phyloP scores from a whole-genome alignment of 1,140 invertebrate species.

The Palaemon carinicauda region DNA sequence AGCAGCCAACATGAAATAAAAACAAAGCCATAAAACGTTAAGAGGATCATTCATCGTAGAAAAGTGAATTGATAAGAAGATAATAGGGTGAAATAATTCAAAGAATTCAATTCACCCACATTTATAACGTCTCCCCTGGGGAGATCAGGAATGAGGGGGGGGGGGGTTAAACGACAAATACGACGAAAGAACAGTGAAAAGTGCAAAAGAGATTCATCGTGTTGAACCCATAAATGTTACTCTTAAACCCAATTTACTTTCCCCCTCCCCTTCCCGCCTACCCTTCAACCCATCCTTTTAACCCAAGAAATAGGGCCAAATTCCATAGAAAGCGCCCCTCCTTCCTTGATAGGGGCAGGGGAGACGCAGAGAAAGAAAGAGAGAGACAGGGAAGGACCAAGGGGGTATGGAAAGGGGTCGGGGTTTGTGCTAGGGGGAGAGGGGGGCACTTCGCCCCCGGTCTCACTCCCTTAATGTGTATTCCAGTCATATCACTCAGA shows the following conservation, averaged over 20 bases:
- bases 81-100: too few relatives aligned
- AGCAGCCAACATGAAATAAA: too few relatives aligned
- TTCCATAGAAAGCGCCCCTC: slow-evolving; percentile 24
- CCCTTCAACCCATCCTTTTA: background rate
- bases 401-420: too few relatives aligned
- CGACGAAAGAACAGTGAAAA: background rate
- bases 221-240: slow-evolving; percentile 5
- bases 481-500: slow-evolving; percentile 35
- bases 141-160: too few relatives aligned
- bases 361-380: background rate
- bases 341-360: too few relatives aligned
- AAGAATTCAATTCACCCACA: too few relatives aligned
- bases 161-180: background rate
- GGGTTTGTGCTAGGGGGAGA: background rate
- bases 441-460: background rate
- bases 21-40: too few relatives aligned
- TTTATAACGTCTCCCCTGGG: too few relatives aligned
- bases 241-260: background rate
- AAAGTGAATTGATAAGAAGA: too few relatives aligned
- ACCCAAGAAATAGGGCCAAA: slow-evolving; percentile 13
- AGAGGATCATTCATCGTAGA: too few relatives aligned
- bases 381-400: background rate
- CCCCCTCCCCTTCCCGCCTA: background rate
- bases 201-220: background rate
- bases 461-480: slow-evolving; percentile 21